Conservation (phyloP, 1,140 invertebrate species). For the Archivesica marissinica region DNA sequence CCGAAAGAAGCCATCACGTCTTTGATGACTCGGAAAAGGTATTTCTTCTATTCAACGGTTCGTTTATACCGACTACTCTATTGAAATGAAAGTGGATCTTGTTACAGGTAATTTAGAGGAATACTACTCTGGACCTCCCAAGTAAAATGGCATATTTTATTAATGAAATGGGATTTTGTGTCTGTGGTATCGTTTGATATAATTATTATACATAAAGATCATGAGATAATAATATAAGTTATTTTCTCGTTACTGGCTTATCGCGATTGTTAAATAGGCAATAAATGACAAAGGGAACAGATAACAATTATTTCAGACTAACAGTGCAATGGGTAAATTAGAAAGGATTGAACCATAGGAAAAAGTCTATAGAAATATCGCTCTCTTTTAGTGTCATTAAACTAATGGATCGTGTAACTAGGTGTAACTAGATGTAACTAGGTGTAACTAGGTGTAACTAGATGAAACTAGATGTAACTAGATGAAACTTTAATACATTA, state of each 20-base stretch:
- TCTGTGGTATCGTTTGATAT: conserved; percentile 56
- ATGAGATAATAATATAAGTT: conserved; percentile 50
- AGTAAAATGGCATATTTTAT: conserved; percentile 57
- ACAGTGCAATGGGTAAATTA: background rate
- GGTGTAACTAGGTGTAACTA: too few relatives aligned
- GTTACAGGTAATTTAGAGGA: conserved; percentile 58
- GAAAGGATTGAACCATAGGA: too few relatives aligned
- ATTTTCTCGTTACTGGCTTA: conserved; percentile 57
- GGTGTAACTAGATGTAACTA: too few relatives aligned
- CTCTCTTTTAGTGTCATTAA: too few relatives aligned
- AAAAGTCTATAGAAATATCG: too few relatives aligned
- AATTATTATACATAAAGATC: conserved; percentile 60
- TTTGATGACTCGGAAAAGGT: background rate
- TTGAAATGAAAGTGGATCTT: conserved; percentile 50
- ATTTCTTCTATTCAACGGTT: conserved; percentile 4
- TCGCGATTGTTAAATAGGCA: conserved; percentile 57
- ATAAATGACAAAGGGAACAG: conserved; percentile 59
- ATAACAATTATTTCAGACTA: conserved; percentile 52
- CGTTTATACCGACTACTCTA: background rate
- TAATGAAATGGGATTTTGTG: conserved; percentile 59
- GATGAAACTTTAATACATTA: too few relatives aligned
- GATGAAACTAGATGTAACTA: too few relatives aligned
- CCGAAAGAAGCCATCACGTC: conserved; percentile 19
- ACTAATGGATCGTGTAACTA: too few relatives aligned
- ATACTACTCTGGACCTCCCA: conserved; percentile 48